Evolutionary conservation across 2,888 invertebrate species (phyloP).

Genomic region (Glaucopsyche alexis): DNA sequence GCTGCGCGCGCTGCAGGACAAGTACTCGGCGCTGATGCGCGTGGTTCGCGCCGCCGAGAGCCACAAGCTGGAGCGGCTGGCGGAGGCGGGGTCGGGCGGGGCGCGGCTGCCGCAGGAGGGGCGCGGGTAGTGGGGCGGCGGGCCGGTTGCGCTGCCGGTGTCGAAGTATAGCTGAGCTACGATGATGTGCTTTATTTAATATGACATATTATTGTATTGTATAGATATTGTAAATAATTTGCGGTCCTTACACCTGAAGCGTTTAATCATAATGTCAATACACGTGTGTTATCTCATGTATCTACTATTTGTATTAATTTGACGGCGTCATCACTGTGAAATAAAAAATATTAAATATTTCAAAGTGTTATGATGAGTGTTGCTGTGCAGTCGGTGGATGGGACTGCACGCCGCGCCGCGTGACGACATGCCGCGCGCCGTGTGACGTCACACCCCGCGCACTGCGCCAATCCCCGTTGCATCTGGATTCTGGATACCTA

Average conservation of each 20-base stretch:
- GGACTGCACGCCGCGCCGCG: too few species aligned
- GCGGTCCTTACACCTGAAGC: conserved; percentile 15
- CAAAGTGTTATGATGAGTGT: neutral
- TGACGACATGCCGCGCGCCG: too few species aligned
- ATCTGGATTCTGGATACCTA: too few species aligned
- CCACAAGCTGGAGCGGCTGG: conserved; percentile 75
- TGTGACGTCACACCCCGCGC: too few species aligned
- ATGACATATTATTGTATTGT: conserved; percentile 15
- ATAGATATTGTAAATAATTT: conserved; percentile 17
- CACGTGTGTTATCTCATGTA: conserved; percentile 14
- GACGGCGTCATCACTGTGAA: conserved; percentile 8
- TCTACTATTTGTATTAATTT: conserved; percentile 13
- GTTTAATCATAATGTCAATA: neutral
- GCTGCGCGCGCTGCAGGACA: conserved; percentile 78
- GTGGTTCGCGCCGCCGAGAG: conserved; percentile 78
- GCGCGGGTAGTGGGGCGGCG: conserved; percentile 41
- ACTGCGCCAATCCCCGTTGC: too few species aligned
- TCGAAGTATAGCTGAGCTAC: neutral
- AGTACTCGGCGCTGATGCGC: conserved; percentile 79
- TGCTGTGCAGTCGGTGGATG: too few species aligned
- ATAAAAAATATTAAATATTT: neutral
- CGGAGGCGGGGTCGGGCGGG: conserved; percentile 53
- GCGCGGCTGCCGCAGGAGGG: conserved; percentile 39
- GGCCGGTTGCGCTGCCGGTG: conserved; percentile 31
- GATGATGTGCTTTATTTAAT: conserved; percentile 6